phyloP scores from a whole-genome alignment of 2,113 vertebrate genomes.

The Hemibagrus wyckioides region DNA sequence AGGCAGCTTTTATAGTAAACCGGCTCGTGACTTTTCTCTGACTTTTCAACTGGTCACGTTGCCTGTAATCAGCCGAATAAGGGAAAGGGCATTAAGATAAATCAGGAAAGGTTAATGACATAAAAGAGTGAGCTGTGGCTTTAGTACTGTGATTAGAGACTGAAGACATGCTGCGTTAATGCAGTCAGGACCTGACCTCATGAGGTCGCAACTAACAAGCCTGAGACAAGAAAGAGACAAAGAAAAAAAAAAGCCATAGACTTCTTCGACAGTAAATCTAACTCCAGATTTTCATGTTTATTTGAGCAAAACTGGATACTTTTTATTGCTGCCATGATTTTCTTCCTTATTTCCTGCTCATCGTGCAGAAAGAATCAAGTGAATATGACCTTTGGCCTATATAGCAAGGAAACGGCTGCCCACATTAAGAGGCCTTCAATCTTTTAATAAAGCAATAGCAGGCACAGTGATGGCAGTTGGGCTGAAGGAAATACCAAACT shows the following conservation, averaged over 20 bases:
- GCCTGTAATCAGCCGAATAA: slow-evolving; percentile 2
- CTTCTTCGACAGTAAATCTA: not conserved
- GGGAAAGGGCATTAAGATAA: slow-evolving; percentile 7
- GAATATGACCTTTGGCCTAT: slow-evolving; percentile 50
- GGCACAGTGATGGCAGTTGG: slow-evolving; percentile 7
- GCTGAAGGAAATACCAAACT: slow-evolving; percentile 53
- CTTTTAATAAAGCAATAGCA: slow-evolving; percentile 45
- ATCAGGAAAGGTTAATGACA: slow-evolving; percentile 22
- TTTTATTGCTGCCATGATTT: not conserved
- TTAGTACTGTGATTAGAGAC: slow-evolving; percentile 19
- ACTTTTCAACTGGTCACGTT: slow-evolving; percentile 10
- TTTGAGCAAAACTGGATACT: not conserved
- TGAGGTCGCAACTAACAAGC: slow-evolving; percentile 29
- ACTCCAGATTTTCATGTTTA: not conserved
- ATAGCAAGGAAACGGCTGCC: slow-evolving; percentile 55
- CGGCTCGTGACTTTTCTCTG: slow-evolving; percentile 2
- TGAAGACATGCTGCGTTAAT: not conserved
- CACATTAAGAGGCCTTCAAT: slow-evolving; percentile 46
- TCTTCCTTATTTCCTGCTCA: slow-evolving; percentile 25
- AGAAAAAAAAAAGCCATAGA: not conserved
- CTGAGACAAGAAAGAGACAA: not conserved
- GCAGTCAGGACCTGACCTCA: slow-evolving; percentile 12
- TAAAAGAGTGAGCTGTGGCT: not conserved
- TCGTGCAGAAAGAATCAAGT: slow-evolving; percentile 31
- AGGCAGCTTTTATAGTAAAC: slow-evolving; percentile 24